Conservation (phyloP, 2,888 invertebrate genomes). For the Cephus runcator region DNA sequence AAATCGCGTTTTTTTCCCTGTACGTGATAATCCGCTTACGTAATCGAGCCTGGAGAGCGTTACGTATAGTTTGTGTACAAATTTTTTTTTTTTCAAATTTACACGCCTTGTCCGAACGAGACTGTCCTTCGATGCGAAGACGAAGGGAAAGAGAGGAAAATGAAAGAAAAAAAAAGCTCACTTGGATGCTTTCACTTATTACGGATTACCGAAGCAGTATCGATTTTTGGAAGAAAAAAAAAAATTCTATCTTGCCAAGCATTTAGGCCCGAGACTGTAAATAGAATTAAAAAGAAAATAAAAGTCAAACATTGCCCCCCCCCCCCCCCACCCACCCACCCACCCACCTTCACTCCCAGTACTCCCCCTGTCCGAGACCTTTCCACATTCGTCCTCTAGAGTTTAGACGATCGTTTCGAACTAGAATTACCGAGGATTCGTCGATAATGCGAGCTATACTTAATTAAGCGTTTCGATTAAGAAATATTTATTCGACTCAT, state of each 20-base stretch:
- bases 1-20: not conserved
- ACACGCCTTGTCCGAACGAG: constrained; percentile 26
- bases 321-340: not conserved
- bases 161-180: not conserved
- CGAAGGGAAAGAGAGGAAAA: not conserved
- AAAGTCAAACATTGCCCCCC: not conserved
- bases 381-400: not conserved
- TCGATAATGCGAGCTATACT: not conserved
- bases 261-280: not conserved
- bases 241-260: not conserved
- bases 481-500: constrained; percentile 42
- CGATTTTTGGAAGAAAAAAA: not conserved
- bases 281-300: not conserved
- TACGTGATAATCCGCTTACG: not conserved
- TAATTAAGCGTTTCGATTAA: constrained; percentile 13
- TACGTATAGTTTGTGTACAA: not conserved
- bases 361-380: not conserved
- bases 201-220: not conserved
- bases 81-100: not conserved
- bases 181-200: constrained; percentile 1
- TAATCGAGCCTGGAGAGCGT: not conserved
- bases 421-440: not conserved
- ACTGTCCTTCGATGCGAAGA: not conserved
- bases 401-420: not conserved
- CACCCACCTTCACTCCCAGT: not conserved